These are phyloP conservation scores for Cherax destructor DNA, from an alignment of 1,140 invertebrate species.

Conservation along the genomic window DNA sequence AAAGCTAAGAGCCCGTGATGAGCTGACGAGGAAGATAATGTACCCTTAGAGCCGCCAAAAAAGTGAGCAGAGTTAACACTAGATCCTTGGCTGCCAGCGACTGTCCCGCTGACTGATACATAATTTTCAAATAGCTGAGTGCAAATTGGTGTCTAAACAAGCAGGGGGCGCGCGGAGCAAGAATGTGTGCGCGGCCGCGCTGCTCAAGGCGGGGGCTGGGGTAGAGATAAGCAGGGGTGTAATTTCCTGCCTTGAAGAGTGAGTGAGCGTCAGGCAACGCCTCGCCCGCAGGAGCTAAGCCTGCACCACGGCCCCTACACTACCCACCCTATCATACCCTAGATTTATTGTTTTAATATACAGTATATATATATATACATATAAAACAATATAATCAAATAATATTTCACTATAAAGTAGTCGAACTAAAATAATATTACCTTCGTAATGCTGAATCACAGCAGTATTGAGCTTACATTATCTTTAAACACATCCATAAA, in stretches of 20 bases:
- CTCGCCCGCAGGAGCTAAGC: neutral
- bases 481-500: too few relatives aligned
- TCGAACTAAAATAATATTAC: too few relatives aligned
- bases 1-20: too few relatives aligned
- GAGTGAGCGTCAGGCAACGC: neutral
- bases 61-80: too few relatives aligned
- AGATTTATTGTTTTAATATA: neutral
- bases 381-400: neutral
- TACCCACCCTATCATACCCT: too few relatives aligned
- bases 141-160: neutral
- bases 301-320: neutral
- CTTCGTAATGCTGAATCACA: too few relatives aligned
- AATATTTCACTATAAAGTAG: too few relatives aligned
- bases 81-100: too few relatives aligned
- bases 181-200: neutral
- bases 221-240: neutral
- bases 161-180: neutral
- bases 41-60: too few relatives aligned
- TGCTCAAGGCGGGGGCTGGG: neutral
- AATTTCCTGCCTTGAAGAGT: neutral
- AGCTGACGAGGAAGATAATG: too few relatives aligned
- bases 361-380: neutral
- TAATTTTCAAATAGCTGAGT: conserved; percentile 2
- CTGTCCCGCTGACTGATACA: neutral
- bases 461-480: too few relatives aligned